These are phyloP conservation scores for Anthophora plumipes DNA, from an alignment of 2,888 invertebrate genomes.

Conservation along the genomic window DNA sequence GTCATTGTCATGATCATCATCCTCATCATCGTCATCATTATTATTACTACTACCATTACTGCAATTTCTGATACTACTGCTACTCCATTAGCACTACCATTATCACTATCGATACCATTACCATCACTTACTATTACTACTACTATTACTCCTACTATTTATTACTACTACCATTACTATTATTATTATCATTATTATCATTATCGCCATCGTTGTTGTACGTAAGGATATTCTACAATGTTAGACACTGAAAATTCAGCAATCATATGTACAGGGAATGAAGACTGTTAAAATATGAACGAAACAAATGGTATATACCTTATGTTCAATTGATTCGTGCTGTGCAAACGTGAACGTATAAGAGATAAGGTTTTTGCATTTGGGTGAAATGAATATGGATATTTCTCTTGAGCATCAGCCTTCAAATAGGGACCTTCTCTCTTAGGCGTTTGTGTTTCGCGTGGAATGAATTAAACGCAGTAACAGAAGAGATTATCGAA, in stretches of 20 bases:
- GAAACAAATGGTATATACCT: conserved; percentile 4
- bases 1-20: background rate
- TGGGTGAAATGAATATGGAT: too few species aligned
- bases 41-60: background rate
- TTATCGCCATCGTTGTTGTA: background rate
- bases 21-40: background rate
- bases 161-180: background rate
- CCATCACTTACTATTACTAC: background rate
- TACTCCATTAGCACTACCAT: background rate
- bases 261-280: background rate
- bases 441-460: too few species aligned
- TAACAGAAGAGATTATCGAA: too few species aligned
- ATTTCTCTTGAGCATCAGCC: too few species aligned
- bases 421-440: too few species aligned
- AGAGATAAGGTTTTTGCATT: too few species aligned
- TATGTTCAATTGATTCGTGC: too few species aligned
- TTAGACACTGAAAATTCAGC: conserved; percentile 6
- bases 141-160: background rate
- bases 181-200: background rate
- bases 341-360: too few species aligned
- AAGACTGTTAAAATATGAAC: conserved; percentile 29
- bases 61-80: background rate
- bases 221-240: background rate
- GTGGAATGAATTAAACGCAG: too few species aligned
- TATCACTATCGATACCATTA: background rate